These are phyloP conservation scores for Gymnarchus niloticus DNA, from an alignment of 2,113 vertebrate genomes.

Conservation along the genomic window DNA sequence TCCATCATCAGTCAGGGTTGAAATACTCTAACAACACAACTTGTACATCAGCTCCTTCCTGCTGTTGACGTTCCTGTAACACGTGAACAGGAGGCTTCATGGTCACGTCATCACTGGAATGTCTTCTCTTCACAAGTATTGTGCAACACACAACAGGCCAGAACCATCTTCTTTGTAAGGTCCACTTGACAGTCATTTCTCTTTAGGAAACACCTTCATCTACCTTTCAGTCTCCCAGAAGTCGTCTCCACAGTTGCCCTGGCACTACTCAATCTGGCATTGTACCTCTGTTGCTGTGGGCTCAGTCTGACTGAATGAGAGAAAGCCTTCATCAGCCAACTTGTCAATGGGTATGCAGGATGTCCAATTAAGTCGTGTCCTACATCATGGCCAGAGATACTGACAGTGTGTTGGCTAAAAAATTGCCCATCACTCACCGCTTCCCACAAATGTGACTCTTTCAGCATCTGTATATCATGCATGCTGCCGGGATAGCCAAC, in stretches of 20 bases:
- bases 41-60: background rate
- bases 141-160: constrained; percentile 34
- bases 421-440: constrained; percentile 20
- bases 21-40: background rate
- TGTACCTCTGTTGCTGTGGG: constrained; percentile 11
- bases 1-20: background rate
- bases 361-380: constrained; percentile 35
- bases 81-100: constrained; percentile 5
- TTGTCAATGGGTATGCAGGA: constrained; percentile 26
- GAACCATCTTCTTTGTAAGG: constrained; percentile 25
- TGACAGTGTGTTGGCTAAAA: constrained; percentile 18
- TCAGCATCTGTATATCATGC: constrained; percentile 19
- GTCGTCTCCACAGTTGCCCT: constrained; percentile 13
- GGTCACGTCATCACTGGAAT: background rate
- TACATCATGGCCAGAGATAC: constrained; percentile 19
- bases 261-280: constrained; percentile 6
- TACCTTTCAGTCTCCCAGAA: constrained; percentile 25
- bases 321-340: constrained; percentile 37
- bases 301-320: constrained; percentile 17
- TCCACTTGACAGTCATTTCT: constrained; percentile 33
- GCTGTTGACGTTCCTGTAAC: background rate
- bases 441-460: constrained; percentile 28
- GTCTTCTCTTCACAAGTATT: constrained; percentile 33
- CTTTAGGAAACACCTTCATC: constrained; percentile 32
- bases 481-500: constrained; percentile 31